These are phyloP conservation scores for Kobus ellipsiprymnus DNA, from an alignment of 2,113 vertebrate species.

Conservation along the genomic window DNA sequence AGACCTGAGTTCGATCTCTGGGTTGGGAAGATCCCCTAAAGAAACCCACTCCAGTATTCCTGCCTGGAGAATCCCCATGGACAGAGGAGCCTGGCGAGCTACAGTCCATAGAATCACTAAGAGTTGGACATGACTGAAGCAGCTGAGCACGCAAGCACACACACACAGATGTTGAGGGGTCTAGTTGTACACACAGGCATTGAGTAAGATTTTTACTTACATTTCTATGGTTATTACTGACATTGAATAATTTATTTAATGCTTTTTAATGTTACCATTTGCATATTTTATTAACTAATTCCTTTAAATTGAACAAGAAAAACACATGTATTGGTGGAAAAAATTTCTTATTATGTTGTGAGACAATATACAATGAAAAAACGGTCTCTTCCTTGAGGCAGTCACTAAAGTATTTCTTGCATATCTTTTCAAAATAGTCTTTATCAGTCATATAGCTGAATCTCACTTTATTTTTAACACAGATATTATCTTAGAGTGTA, in stretches of 20 bases:
- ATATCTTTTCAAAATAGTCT: not conserved
- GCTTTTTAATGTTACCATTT: not conserved
- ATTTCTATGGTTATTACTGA: not conserved
- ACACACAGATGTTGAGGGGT: not conserved
- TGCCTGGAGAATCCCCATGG: not conserved
- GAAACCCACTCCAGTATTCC: not conserved
- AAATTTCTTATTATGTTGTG: not conserved
- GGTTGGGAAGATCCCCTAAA: not conserved
- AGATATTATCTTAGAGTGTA: not conserved
- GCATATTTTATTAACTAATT: not conserved
- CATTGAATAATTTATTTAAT: not conserved
- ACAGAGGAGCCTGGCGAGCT: not conserved
- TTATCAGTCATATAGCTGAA: not conserved
- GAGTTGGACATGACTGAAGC: not conserved
- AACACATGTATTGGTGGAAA: not conserved
- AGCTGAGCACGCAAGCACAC: not conserved
- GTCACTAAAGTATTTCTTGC: not conserved
- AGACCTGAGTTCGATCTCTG: not conserved
- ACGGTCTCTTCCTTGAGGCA: not conserved
- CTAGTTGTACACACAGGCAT: not conserved
- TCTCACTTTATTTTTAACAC: not conserved
- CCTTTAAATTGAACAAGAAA: not conserved
- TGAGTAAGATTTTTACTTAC: not conserved
- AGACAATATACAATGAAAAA: not conserved
- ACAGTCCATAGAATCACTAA: not conserved